Base-by-base conservation (phyloP, 1,140 invertebrate genomes). In the Megalopta genalis region DNA sequence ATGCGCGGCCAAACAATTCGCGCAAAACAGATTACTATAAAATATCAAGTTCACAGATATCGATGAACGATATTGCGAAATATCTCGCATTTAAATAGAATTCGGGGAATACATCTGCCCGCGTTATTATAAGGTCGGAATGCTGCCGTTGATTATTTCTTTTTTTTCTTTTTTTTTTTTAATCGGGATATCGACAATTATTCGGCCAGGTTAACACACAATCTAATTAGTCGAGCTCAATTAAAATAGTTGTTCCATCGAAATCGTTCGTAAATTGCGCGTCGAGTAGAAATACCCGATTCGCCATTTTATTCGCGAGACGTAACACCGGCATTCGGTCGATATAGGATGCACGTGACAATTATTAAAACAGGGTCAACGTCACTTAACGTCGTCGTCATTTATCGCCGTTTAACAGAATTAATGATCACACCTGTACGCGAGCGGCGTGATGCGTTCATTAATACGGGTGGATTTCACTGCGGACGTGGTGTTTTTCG, bases 311-410 rank as follows among this genome's bases (percentile, higher is more conserved):
- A 66, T 63, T 67, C 60, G n/a, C 23, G 49, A 37, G 63, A 66
- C 32, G n/a, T 59, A 74, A 74, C 62, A 27, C 25, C 71, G 49
- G 57, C 72, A 60, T 77, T 71, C 59, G 52, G 59, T 81, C 82
- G 62, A 80, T 84, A 62, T 66, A 75, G 32, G 57, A 66, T 67
- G 69, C 72, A 66, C 59, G 77, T 85, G 83, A 85, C 83, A 85
- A 85, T 85, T 84, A 85, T 85, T 85, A 85, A 85, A 85, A 85
- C 78, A 84, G 83, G 80, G 77, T 84, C 83, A 85, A 70, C 83
- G 82, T 85, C 83, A 85, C 82, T 85, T 85, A 85, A 85, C 83
- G 70, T 67, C 82, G 66, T 77, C 77, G 82, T 85, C 83, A 85
- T 85, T 85, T 85, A 85, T 84, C 82, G 83, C 78, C 72, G 72